Percentiles rank a stretch among this genome's conserved stretches.
Conservation (phyloP, 2,888 invertebrate genomes). For the Apomyelois bistriatella region DNA sequence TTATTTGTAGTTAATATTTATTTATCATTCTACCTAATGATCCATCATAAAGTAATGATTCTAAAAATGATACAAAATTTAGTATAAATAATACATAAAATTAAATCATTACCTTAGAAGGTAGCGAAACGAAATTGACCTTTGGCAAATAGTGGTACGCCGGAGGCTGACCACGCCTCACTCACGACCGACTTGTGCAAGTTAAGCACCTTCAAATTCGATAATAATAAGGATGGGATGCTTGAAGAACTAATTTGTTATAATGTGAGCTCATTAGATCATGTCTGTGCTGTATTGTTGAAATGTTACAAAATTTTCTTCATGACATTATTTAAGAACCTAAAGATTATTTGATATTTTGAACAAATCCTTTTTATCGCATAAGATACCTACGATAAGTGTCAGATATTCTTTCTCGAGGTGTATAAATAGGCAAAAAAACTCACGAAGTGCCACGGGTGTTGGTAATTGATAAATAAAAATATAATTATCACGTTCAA, state of each 20-base stretch:
- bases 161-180: neutral
- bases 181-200: slow-evolving; percentile 1
- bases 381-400: too few species aligned
- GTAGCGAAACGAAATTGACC: slow-evolving; percentile 2
- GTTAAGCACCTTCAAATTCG: slow-evolving; percentile 3
- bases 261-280: neutral
- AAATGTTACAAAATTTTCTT: too few species aligned
- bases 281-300: neutral
- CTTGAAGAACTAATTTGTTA: neutral
- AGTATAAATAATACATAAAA: neutral
- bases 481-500: too few species aligned
- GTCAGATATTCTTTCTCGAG: too few species aligned
- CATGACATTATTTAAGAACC: too few species aligned
- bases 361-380: too few species aligned
- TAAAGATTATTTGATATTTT: too few species aligned
- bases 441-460: too few species aligned
- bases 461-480: too few species aligned
- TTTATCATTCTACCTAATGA: too few species aligned
- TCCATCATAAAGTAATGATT: neutral
- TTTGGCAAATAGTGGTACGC: neutral
- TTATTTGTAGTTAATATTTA: too few species aligned
- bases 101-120: slow-evolving; percentile 3
- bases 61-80: neutral
- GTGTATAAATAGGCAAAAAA: too few species aligned
- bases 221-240: slow-evolving; percentile 4